These are phyloP conservation scores for Peribatodes rhomboidaria DNA, from an alignment of 2,888 invertebrate species.

Conservation along the genomic window DNA sequence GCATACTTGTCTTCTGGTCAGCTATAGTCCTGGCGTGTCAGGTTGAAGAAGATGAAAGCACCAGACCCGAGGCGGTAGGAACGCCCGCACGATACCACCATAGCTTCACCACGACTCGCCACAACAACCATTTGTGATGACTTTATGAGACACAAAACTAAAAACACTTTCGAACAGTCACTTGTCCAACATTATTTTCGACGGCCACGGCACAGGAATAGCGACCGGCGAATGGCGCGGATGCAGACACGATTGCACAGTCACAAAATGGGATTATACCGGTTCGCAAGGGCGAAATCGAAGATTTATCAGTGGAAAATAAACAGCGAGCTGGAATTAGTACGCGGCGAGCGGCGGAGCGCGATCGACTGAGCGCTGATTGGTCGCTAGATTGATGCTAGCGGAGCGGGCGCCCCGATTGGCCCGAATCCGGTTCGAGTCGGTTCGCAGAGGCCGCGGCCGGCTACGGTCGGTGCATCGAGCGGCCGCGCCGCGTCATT, in stretches of 20 bases:
- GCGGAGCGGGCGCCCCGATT: slow-evolving; percentile 75
- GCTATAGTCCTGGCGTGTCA: slow-evolving; percentile 83
- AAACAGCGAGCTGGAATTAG: slow-evolving; percentile 59
- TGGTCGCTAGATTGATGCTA: slow-evolving; percentile 78
- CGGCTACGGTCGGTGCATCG: slow-evolving; percentile 79
- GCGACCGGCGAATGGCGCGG: slow-evolving; percentile 42
- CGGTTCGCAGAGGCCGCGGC: slow-evolving; percentile 77
- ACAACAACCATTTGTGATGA: slow-evolving; percentile 79
- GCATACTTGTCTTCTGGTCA: slow-evolving; percentile 79
- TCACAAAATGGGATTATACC: slow-evolving; percentile 58
- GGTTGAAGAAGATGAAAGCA: slow-evolving; percentile 80
- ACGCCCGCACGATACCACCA: slow-evolving; percentile 74
- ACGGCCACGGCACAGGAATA: slow-evolving; percentile 50
- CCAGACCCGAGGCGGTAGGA: slow-evolving; percentile 74
- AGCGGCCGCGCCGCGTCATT: slow-evolving; percentile 54
- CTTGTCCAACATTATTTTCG: slow-evolving; percentile 81
- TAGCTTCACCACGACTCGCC: slow-evolving; percentile 73
- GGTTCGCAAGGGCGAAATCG: slow-evolving; percentile 54
- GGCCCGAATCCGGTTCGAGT: slow-evolving; percentile 79
- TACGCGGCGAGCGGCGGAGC: slow-evolving; percentile 62
- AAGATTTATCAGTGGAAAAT: slow-evolving; percentile 59
- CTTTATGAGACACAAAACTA: slow-evolving; percentile 54
- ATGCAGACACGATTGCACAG: slow-evolving; percentile 39
- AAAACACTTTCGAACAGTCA: slow-evolving; percentile 46
- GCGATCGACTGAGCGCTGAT: slow-evolving; percentile 78